Evolutionary conservation across 1,140 invertebrate species (phyloP).

Genomic region (Propsilocerus akamusi): DNA sequence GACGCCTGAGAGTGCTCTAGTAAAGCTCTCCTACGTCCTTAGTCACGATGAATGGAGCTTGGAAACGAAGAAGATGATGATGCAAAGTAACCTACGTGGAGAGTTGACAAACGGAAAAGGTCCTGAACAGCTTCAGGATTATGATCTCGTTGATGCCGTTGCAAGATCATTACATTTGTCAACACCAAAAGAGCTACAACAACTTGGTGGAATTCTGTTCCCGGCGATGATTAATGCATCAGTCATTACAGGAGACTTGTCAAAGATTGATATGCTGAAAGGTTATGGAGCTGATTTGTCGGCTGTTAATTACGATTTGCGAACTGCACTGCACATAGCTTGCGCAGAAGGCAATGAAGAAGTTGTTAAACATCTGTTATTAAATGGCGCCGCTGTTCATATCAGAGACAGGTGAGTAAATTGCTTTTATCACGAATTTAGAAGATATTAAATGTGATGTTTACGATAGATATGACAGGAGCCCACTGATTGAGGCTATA

Average conservation of each 20-base stretch:
- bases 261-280: constrained; percentile 27
- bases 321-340: constrained; percentile 69
- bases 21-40: constrained; percentile 82
- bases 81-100: constrained; percentile 51
- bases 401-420: constrained; percentile 22
- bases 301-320: constrained; percentile 51
- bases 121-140: constrained; percentile 29
- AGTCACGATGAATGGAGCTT: constrained; percentile 61
- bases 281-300: constrained; percentile 53
- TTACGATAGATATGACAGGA: constrained; percentile 30
- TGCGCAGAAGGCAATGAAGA: constrained; percentile 45
- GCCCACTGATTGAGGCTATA: constrained; percentile 42
- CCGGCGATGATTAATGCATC: constrained; percentile 60
- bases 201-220: constrained; percentile 53
- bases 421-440: background rate
- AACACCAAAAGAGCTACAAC: constrained; percentile 43
- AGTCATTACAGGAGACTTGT: constrained; percentile 40
- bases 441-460: constrained; percentile 13
- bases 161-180: constrained; percentile 43
- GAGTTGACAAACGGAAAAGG: constrained; percentile 29
- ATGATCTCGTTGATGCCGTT: constrained; percentile 45
- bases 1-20: constrained; percentile 85
- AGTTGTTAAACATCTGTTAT: constrained; percentile 53
- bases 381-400: constrained; percentile 72
- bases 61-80: constrained; percentile 60